Conservation (phyloP, 2,888 invertebrate species). For the Aspidiotus rigidus region DNA sequence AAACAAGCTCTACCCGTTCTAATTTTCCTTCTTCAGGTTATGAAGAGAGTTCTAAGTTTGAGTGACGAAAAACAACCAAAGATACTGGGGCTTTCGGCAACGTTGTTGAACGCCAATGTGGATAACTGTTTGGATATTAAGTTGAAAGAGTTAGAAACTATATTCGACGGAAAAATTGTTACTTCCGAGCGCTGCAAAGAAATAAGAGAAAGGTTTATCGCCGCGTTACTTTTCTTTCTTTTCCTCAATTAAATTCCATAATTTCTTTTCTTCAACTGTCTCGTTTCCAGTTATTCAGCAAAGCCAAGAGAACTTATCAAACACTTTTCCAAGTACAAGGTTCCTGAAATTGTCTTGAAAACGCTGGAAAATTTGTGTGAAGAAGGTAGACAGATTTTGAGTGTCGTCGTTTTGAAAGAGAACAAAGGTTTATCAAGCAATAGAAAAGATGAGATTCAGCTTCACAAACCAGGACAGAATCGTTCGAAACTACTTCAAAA, state of each 20-base stretch:
- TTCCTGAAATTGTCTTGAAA: background rate
- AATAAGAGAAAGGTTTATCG: background rate
- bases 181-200: constrained; percentile 21
- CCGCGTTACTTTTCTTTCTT: no score
- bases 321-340: background rate
- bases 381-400: background rate
- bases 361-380: background rate
- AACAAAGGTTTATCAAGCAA: background rate
- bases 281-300: constrained; percentile 45
- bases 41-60: no score
- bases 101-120: constrained; percentile 68
- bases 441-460: background rate
- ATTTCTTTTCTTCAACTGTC: no score
- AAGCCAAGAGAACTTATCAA: constrained; percentile 46
- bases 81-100: constrained; percentile 77
- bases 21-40: no score
- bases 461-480: constrained; percentile 14
- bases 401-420: constrained; percentile 5
- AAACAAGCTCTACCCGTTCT: no score
- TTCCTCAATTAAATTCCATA: no score
- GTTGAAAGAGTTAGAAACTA: constrained; percentile 56
- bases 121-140: constrained; percentile 39
- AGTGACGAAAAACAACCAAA: constrained; percentile 47
- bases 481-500: constrained; percentile 20
- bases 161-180: constrained; percentile 63